A percentile compares a stretch with the other conserved stretches of the same genome.
Conservation (phyloP, 2,888 invertebrate genomes). For the Drosophila sordidula region DNA sequence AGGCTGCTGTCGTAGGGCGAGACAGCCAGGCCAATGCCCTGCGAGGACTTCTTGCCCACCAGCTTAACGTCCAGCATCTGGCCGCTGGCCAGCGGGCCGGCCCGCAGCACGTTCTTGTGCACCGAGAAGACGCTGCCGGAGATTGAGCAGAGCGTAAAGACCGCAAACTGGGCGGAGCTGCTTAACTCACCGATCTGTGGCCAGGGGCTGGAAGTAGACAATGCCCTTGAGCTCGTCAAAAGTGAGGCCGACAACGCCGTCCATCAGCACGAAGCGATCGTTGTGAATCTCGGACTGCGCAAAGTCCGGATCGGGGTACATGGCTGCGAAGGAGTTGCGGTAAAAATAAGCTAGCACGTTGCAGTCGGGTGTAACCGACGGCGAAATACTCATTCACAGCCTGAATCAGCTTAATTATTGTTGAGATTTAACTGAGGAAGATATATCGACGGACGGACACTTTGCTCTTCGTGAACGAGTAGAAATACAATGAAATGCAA, state of each 20-base stretch:
- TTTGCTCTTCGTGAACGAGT: too few species aligned
- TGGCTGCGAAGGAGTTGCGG: slow-evolving; percentile 85
- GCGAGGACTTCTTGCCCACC: slow-evolving; percentile 93
- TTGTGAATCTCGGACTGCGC: slow-evolving; percentile 90
- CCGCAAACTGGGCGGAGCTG: neutral
- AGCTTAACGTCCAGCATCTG: slow-evolving; percentile 90
- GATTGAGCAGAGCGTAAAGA: neutral
- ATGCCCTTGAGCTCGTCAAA: slow-evolving; percentile 87
- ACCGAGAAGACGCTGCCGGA: slow-evolving; percentile 89
- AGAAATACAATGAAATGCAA: too few species aligned
- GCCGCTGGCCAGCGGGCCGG: slow-evolving; percentile 90
- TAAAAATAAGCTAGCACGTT: too few species aligned
- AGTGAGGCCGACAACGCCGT: slow-evolving; percentile 89
- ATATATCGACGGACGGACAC: too few species aligned
- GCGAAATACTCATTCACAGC: too few species aligned
- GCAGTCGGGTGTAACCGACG: too few species aligned
- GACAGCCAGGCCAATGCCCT: slow-evolving; percentile 91
- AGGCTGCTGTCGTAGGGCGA: slow-evolving; percentile 91
- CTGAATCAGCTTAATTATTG: too few species aligned
- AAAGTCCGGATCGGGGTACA: slow-evolving; percentile 94
- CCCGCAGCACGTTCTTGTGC: slow-evolving; percentile 89
- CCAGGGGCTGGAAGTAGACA: slow-evolving; percentile 89
- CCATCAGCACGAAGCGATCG: slow-evolving; percentile 88
- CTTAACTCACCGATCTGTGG: slow-evolving; percentile 87
- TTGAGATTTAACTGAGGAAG: too few species aligned